A percentile compares a stretch with the other conserved stretches of the same genome.
These are phyloP conservation scores for Meghimatium bilineatum DNA, from an alignment of 2,888 invertebrate species.

Conservation along the genomic window DNA sequence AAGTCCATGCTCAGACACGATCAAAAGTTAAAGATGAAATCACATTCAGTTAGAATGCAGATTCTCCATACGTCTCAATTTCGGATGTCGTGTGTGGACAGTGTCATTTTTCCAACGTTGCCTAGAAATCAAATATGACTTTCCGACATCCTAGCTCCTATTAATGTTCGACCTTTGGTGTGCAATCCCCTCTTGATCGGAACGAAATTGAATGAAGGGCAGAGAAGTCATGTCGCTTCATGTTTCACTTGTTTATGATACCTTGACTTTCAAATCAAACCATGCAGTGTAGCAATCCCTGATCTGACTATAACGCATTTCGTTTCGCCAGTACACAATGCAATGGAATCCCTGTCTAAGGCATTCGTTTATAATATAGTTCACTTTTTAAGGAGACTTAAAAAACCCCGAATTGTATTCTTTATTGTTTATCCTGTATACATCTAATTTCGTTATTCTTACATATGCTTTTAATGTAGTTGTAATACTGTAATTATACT, in stretches of 20 bases:
- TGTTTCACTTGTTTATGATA: background rate
- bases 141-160: background rate
- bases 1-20: background rate
- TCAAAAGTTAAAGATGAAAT: background rate
- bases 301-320: too few species aligned
- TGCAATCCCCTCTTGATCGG: background rate
- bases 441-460: too few species aligned
- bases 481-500: too few species aligned
- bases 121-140: conserved; percentile 4
- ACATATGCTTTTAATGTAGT: too few species aligned
- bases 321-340: too few species aligned
- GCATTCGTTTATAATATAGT: too few species aligned
- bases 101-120: conserved; percentile 6
- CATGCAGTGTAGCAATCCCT: background rate
- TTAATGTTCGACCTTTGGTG: background rate
- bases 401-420: too few species aligned
- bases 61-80: background rate
- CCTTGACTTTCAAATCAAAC: background rate
- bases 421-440: too few species aligned
- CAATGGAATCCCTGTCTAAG: too few species aligned
- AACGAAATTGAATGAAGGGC: background rate
- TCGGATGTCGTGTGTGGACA: background rate
- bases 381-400: too few species aligned
- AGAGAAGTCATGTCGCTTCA: background rate
- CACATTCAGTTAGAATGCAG: background rate